These are phyloP conservation scores for Sclerodermus sp. DNA, from an alignment of 2,888 invertebrate species.

Conservation along the genomic window DNA sequence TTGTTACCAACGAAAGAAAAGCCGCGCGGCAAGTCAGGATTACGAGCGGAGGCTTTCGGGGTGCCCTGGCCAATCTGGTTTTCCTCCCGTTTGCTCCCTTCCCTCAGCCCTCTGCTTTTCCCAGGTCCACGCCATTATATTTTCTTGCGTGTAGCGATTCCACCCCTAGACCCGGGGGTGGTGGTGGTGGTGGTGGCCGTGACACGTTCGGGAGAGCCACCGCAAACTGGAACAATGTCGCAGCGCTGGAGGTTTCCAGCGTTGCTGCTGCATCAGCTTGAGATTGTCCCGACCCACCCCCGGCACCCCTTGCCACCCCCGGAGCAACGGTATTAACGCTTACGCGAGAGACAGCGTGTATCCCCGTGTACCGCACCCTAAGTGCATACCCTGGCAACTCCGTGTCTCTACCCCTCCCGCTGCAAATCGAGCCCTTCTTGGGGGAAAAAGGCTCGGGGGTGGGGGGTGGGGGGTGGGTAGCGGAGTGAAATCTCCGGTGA, in stretches of 20 bases:
- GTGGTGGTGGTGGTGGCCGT: conserved; percentile 11
- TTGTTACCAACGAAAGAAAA: too few species aligned
- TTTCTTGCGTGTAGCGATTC: not conserved
- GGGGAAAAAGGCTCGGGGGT: too few species aligned
- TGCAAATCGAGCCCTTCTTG: too few species aligned
- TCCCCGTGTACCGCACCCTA: conserved; percentile 28
- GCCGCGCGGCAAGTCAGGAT: too few species aligned
- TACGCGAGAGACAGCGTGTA: conserved; percentile 33
- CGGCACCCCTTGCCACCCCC: conserved; percentile 1
- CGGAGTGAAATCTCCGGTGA: too few species aligned
- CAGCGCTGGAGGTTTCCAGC: conserved; percentile 23
- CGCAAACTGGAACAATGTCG: conserved; percentile 31
- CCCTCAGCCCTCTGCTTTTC: not conserved
- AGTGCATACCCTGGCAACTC: conserved; percentile 29
- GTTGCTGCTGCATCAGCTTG: conserved; percentile 27
- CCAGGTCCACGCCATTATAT: not conserved
- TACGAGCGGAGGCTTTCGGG: too few species aligned
- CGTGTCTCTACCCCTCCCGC: not conserved
- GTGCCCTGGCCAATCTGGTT: not conserved
- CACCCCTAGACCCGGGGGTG: not conserved
- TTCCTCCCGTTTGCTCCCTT: not conserved
- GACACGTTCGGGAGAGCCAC: conserved; percentile 24
- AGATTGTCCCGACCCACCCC: conserved; percentile 9
- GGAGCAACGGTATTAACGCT: conserved; percentile 30
- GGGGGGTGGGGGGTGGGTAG: too few species aligned